Evolutionary conservation across 2,888 invertebrate species (phyloP), one percentile per base, ranked within the genome.

Genomic region (Stenodema calcarata): DNA sequence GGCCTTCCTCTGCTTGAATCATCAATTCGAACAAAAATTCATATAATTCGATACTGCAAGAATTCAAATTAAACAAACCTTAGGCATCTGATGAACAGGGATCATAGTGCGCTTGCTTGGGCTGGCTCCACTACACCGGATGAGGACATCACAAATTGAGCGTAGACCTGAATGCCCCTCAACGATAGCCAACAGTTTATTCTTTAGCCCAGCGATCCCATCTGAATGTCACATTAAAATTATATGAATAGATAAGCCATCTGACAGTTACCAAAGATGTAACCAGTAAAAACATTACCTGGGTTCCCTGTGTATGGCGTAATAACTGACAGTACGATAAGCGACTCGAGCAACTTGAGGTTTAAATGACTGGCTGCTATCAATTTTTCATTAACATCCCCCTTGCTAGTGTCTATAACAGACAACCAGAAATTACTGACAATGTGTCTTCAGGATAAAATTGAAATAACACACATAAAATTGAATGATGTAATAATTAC

Each of bases 321-420:
- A 12, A 89, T 86, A 30, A 89, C 86, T 54, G 86, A 88, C 12
- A 93, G 92, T 62, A 93, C 92, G 23, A 94, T 90, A 44, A 94
- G 91, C 88, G 93, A 92, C 89, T 94, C 94, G 89, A 93, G 92
- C 88, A 94, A 90, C 89, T 92, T 91, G 82, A 89, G 80, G 54
- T 88, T 87, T 4, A 87, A 69, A 35, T 89, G 88, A 11, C 89
- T 89, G 35, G 90, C 89, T 54, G 89, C 90, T 80, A 90, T 86
- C 86, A 91, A 90, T 90, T 92, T 88, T 35, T 90, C 90, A 76
- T 86, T 81, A 35, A 87, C 70, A 78, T 75, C 75, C 6, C 62
- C 41, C 69, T 81, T 86, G 18, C 35, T 41, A 16, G 28, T 28
- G 41, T 87, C 82, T 86, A 47, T 9, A 81, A 81, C 69, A 35